Evolutionary conservation across 2,888 invertebrate species (phyloP), one percentile per base, ranked within the genome.

Genomic region (Psococerastis gibbosa): DNA sequence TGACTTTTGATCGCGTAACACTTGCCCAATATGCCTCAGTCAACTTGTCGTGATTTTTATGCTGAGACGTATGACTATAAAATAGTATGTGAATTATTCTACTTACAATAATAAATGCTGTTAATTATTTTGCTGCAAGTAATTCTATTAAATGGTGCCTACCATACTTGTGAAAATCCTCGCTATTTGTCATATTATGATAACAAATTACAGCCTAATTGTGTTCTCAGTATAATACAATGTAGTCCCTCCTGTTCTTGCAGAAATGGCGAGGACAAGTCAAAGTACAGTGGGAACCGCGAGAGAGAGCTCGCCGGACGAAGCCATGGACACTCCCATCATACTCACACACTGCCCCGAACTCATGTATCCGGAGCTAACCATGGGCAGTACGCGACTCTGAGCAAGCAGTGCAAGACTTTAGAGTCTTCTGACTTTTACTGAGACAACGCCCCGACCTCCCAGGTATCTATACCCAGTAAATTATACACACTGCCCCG

Each of bases 401-500:
- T 88, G 69, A 87, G 84, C 78, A 87, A 87, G 70, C 85, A 88
- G 71, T 89, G 88, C 78, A 88, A 88, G 72, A 88, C 88, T 58
- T 71, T 88, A 53, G 88, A 88, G 70, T 81, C 85, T 59, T 83
- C 78, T 61, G 87, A 88, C 70, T 88, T 87, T 72, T 89, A 88
- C 83, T 88, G 84, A 85, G 82, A 80, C 69, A 67, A 73, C 72
- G 69, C 71, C 68, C 72, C 64, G 33, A 22, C 35, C 45, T 35
- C 42, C 23, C 42, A 23, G 33, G 35, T 38, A 38, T 16, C 6
- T 11, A 31, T 31, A n/a, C n/a, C n/a, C n/a, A n/a, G n/a, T n/a
- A n/a, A n/a, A n/a, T n/a, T n/a, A n/a, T n/a, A 65, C 61, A 66
- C 67, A 63, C 54, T 61, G 64, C 52, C 77, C 75, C 67, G 78